Percentiles rank a stretch among this genome's conserved stretches.
Evolutionary conservation across 1,140 invertebrate genomes (phyloP).

Genomic region (Rhyacophila brunnea): DNA sequence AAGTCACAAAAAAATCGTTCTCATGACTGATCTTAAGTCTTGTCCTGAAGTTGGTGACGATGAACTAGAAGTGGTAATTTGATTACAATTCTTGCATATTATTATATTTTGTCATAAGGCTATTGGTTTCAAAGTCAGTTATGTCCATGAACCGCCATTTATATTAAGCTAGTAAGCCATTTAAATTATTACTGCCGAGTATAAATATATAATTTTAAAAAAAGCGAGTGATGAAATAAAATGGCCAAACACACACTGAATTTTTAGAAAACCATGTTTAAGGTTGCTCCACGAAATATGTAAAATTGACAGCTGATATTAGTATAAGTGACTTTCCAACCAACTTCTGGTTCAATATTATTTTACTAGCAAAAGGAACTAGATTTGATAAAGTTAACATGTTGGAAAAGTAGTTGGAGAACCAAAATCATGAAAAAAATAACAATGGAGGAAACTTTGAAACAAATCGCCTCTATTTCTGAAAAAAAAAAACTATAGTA

Average conservation of each 20-base stretch:
- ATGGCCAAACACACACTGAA: background rate
- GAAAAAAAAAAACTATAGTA: too few relatives aligned
- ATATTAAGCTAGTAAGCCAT: background rate
- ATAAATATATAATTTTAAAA: background rate
- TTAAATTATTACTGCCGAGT: background rate
- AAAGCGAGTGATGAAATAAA: background rate
- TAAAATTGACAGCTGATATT: too few relatives aligned
- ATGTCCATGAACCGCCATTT: background rate
- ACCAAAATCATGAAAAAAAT: too few relatives aligned
- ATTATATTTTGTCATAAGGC: background rate
- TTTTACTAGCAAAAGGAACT: too few relatives aligned
- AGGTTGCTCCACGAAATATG: too few relatives aligned
- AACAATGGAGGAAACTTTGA: too few relatives aligned
- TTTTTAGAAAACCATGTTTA: too few relatives aligned
- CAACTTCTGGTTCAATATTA: too few relatives aligned
- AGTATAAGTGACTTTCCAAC: too few relatives aligned
- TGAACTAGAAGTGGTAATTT: slow-evolving; percentile 37
- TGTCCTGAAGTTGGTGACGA: slow-evolving; percentile 36
- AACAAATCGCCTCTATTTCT: too few relatives aligned
- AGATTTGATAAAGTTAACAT: too few relatives aligned
- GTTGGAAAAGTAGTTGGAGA: too few relatives aligned
- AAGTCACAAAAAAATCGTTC: slow-evolving; percentile 44
- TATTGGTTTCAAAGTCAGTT: background rate
- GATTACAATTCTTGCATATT: background rate
- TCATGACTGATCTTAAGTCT: slow-evolving; percentile 48